Conservation (phyloP, 2,113 vertebrate genomes). For the Columbina picui region DNA sequence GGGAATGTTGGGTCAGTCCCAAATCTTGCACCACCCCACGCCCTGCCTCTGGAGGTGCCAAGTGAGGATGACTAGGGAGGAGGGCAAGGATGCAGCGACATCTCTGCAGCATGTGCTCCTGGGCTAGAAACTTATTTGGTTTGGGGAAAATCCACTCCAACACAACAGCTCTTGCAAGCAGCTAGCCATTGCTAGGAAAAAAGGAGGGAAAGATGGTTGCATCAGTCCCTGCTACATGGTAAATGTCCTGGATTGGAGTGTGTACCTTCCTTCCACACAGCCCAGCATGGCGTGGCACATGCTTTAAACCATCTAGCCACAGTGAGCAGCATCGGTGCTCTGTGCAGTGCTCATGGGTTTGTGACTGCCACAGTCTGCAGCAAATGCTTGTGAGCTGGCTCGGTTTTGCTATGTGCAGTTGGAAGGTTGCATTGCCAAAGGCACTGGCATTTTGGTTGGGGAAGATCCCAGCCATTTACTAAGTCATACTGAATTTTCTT, state of each 20-base stretch:
- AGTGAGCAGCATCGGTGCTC: not conserved
- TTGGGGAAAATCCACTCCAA: not conserved
- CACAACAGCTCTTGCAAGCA: not conserved
- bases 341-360: accelerated
- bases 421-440: not conserved
- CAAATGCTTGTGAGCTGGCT: not conserved
- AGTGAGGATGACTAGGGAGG: not conserved
- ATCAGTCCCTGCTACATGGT: accelerated
- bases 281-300: not conserved
- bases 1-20: not conserved
- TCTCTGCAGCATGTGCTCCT: accelerated
- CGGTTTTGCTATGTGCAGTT: not conserved
- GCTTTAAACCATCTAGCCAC: not conserved
- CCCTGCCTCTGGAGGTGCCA: not conserved
- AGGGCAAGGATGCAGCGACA: not conserved
- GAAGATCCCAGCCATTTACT: not conserved
- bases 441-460: accelerated
- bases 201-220: not conserved
- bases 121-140: not conserved
- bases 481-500: not conserved
- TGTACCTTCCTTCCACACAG: not conserved
- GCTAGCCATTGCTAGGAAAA: not conserved
- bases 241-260: not conserved
- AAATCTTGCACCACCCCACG: accelerated
- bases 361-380: not conserved